A percentile compares a stretch with the other conserved stretches of the same genome.
These are phyloP conservation scores for Leptinotarsa tumamoca DNA, from an alignment of 2,888 invertebrate species.

Conservation along the genomic window DNA sequence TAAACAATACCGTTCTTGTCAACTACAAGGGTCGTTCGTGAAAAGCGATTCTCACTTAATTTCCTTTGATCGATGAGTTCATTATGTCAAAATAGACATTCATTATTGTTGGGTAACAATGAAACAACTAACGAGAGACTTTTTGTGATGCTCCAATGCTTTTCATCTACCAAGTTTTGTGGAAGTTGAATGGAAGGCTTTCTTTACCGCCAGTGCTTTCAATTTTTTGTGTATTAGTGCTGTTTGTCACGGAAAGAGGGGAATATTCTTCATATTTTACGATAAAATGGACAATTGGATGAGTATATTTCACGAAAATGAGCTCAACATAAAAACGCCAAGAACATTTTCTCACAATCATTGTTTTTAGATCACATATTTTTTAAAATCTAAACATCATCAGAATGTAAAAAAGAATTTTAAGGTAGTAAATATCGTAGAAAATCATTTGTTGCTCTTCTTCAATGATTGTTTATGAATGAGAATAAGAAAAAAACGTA, in stretches of 20 bases:
- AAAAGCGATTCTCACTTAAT: constrained; percentile 32
- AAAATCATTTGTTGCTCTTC: no score
- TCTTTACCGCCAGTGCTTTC: not conserved
- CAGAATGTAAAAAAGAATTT: no score
- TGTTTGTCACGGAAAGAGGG: not conserved
- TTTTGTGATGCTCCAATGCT: constrained; percentile 21
- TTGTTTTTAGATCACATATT: no score
- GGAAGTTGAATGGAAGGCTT: not conserved
- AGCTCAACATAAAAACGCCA: no score
- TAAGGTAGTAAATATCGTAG: no score
- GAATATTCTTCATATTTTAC: not conserved
- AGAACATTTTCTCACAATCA: no score
- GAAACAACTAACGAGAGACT: constrained; percentile 32
- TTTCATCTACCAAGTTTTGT: constrained; percentile 1
- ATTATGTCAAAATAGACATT: constrained; percentile 37
- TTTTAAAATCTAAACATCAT: no score
- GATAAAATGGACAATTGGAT: no score
- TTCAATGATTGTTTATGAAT: no score
- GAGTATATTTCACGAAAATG: no score
- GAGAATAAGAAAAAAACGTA: no score
- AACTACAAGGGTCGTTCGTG: constrained; percentile 9
- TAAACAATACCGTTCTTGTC: constrained; percentile 9
- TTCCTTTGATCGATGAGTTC: constrained; percentile 34
- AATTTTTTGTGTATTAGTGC: not conserved
- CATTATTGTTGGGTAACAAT: constrained; percentile 33